Conservation (phyloP, 2,797 vertebrate genomes). For the Agapornis canus region DNA sequence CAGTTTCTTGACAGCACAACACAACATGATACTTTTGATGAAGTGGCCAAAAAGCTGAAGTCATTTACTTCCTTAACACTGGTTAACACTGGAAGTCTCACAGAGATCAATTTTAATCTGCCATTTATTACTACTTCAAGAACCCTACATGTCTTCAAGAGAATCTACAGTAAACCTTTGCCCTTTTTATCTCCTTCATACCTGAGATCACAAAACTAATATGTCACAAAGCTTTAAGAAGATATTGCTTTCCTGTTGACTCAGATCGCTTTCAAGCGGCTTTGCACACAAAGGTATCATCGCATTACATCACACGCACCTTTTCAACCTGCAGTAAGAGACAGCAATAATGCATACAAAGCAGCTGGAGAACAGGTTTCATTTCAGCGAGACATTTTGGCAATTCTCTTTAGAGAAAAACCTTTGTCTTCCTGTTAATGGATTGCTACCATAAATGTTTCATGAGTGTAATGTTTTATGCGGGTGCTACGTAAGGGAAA, state of each 20-base stretch:
- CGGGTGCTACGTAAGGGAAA: neutral
- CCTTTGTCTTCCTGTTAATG: slow-evolving; percentile 28
- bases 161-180: slow-evolving; percentile 46
- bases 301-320: slow-evolving; percentile 10
- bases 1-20: neutral
- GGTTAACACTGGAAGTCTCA: slow-evolving; percentile 18
- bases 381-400: neutral
- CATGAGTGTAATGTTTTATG: neutral
- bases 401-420: neutral
- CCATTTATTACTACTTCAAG: slow-evolving; percentile 51
- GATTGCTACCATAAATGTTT: slow-evolving; percentile 30
- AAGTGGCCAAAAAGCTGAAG: neutral
- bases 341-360: slow-evolving; percentile 27
- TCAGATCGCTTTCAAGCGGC: slow-evolving; percentile 34
- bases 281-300: slow-evolving; percentile 45
- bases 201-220: slow-evolving; percentile 57
- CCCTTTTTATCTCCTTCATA: slow-evolving; percentile 69
- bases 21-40: neutral
- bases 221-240: slow-evolving; percentile 39
- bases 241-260: slow-evolving; percentile 51
- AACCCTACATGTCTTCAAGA: slow-evolving; percentile 36
- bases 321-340: slow-evolving; percentile 1
- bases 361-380: slow-evolving; percentile 1
- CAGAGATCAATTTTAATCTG: slow-evolving; percentile 37
- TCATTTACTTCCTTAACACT: neutral